A percentile compares a stretch with the other conserved stretches of the same genome.
Conservation (phyloP, 2,797 vertebrate genomes). For the Ciconia nigra region DNA sequence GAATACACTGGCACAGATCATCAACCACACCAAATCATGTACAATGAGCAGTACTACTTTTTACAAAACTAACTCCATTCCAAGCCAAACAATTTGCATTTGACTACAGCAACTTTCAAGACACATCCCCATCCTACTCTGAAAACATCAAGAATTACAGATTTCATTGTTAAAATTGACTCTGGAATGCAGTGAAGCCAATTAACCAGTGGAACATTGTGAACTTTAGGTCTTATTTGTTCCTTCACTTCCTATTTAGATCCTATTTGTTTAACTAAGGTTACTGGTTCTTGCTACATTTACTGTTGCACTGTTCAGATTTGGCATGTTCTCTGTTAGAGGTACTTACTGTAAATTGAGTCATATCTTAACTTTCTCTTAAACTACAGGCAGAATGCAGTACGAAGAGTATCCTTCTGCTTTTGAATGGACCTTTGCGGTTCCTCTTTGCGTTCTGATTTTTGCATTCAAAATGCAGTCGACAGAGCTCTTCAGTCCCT, state of each 20-base stretch:
- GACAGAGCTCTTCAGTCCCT: neutral
- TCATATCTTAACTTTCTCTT: neutral
- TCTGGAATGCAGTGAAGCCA: neutral
- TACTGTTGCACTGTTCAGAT: neutral
- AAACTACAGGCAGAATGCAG: neutral
- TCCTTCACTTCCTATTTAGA: neutral
- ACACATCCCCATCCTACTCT: neutral
- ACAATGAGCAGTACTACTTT: neutral
- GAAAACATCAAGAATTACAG: neutral
- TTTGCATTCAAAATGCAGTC: neutral
- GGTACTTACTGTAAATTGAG: neutral
- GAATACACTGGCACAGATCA: neutral
- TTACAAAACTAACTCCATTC: neutral
- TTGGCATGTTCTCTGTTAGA: neutral
- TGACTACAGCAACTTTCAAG: neutral
- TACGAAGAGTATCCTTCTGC: neutral
- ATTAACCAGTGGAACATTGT: neutral
- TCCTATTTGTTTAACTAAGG: neutral
- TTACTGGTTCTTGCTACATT: neutral
- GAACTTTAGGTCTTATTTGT: neutral
- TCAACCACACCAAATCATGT: neutral
- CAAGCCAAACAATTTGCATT: neutral
- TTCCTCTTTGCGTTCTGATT: neutral
- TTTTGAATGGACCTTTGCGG: neutral
- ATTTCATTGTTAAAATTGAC: neutral